Evolutionary conservation across 2,797 vertebrate genomes (phyloP).

Genomic region (Rhinogobio ventralis): DNA sequence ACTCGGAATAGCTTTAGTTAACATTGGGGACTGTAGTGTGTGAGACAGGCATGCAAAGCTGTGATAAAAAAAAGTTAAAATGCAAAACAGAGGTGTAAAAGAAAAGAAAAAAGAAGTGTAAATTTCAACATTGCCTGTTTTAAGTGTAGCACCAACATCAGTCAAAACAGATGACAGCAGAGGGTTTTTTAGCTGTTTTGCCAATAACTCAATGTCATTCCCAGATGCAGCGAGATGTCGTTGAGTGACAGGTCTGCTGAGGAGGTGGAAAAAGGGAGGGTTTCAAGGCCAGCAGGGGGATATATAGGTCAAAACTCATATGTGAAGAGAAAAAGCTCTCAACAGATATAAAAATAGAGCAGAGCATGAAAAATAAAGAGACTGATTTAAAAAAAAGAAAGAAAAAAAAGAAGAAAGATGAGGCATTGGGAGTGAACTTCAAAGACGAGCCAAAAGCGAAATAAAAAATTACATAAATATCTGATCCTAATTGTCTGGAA

Average conservation of each 20-base stretch:
- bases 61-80: conserved; percentile 26
- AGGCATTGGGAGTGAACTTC: conserved; percentile 32
- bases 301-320: conserved; percentile 61
- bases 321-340: conserved; percentile 50
- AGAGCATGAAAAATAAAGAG: conserved; percentile 65
- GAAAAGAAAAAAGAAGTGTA: background rate
- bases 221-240: background rate
- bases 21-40: background rate
- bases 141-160: conserved; percentile 10
- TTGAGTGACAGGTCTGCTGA: conserved; percentile 41
- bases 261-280: conserved; percentile 28
- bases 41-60: background rate
- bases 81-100: background rate
- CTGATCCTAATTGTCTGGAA: conserved; percentile 41
- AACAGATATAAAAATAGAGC: conserved; percentile 62
- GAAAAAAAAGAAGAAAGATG: background rate
- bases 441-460: conserved; percentile 27
- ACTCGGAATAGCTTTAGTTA: conserved; percentile 14
- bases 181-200: conserved; percentile 24
- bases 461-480: conserved; percentile 45
- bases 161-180: conserved; percentile 33
- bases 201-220: conserved; percentile 36
- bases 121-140: background rate
- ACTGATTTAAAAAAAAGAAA: conserved; percentile 5
- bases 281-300: conserved; percentile 39